Base-by-base conservation (phyloP, 1,140 invertebrate species). In the Philotrypesis tridentata region DNA sequence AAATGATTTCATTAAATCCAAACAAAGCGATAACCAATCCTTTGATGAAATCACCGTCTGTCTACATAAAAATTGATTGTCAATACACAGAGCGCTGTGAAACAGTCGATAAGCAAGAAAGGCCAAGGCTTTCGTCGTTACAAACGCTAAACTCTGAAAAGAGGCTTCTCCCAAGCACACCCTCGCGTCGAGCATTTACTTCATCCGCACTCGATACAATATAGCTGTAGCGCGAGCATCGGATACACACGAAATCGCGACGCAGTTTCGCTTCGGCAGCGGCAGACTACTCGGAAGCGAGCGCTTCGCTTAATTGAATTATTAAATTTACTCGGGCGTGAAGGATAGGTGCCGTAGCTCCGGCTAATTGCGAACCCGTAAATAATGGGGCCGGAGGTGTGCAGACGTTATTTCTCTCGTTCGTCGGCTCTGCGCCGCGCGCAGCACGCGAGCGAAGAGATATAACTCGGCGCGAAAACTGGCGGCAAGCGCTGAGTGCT, bases 251-350 rank as follows among this genome's bases (percentile, higher is more conserved):
- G 27, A 17, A 33, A 3, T n/a, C 68, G 8, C 68, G n/a, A 9
- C 23, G 75, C 55, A 25, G 77, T 17, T 21, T 23, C 43, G 77
- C 77, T 80, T 33, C 65, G 67, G 55, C 79, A 70, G 76, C 40
- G 17, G 12, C n/a, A n/a, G n/a, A n/a, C n/a, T n/a, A 43, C 40
- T 43, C 40, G 40, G 40, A 55, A 27, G 65, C 85, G 83, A 79
- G 79, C 80, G 84, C 84, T 73, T 86, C 79, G 86, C 65, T 86
- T 87, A 87, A 90, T 90, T 90, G 87, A 90, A 90, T 91, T 89
- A 91, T 91, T 90, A 89, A 90, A 87, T 87, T 88, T 86, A 79
- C 85, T 88, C 85, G 87, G 86, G 89, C 87, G 89, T 88, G 89
- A 91, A 90, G 89, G 87, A 89, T 89, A 87, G 89, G 86, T 89